Evolutionary conservation across 2,113 vertebrate species (phyloP), one percentile per base, ranked within the genome.

Genomic region (Lycocorax pyrrhopterus): DNA sequence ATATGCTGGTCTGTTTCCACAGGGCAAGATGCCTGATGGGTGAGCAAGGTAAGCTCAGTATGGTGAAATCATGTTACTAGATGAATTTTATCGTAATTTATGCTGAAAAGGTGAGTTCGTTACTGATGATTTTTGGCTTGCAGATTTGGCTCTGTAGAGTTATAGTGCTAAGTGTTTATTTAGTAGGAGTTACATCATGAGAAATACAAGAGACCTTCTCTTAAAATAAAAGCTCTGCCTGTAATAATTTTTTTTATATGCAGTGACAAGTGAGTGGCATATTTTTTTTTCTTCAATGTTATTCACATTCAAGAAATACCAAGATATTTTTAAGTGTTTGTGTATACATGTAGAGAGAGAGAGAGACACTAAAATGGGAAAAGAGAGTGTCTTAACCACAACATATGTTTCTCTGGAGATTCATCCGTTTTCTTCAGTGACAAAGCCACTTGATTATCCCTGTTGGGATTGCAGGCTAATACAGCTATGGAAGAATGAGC

Each of bases 361-460:
- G 10, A 51, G 32, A 16, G 39, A 55, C 29, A n/a, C 20, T 56
- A 46, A 68, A 1, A 62, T 10, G 12, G 64, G 52, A 55, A 73
- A 81, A 87, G 49, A 90, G 63, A 75, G 47, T 74, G 53, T 78
- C 76, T 64, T 84, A 90, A 87, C 80, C 62, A 35, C 87, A 80
- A 60, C 46, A 29, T 52, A 67, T 59, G 55, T 84, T 94, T 89
- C 66, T 84, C 11, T 68, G 82, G 86, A 84, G 71, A 89, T 55
- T 95, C 43, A 77, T 89, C 82, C 92, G 35, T 79, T 94, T 90
- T 92, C 76, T 93, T 94, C 81, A 79, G 60, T 71, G 66, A 67
- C 52, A 89, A 89, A 96, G 64, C 75, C 49, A 92, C 30, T 52
- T 56, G 63, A 67, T 94, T 94, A 63, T 74, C 71, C 49, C 39